phyloP scores from a whole-genome alignment of 2,888 invertebrate genomes.

The Pterostichus madidus region DNA sequence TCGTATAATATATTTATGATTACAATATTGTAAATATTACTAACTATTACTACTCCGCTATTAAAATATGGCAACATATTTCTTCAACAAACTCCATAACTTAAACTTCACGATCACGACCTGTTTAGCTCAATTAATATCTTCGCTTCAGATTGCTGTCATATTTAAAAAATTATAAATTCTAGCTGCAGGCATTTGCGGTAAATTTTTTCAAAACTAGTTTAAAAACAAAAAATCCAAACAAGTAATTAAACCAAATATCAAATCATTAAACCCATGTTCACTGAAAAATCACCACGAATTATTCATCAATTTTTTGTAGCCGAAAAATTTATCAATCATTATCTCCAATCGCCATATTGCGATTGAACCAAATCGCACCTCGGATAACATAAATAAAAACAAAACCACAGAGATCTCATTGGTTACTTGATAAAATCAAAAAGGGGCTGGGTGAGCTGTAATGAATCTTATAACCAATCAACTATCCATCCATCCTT shows the following conservation, averaged over 20 bases:
- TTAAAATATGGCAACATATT: conserved; percentile 17
- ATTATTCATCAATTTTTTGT: conserved; percentile 8
- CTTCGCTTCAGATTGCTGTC: background rate
- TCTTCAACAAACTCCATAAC: background rate
- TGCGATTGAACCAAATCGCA: conserved; percentile 57
- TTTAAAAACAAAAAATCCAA: conserved; percentile 1
- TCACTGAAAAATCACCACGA: background rate
- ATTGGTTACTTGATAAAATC: conserved; percentile 61
- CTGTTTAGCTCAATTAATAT: conserved; percentile 29
- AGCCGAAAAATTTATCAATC: background rate
- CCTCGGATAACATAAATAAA: conserved; percentile 22
- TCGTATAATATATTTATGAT: conserved; percentile 12
- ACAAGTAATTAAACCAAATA: conserved; percentile 1
- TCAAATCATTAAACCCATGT: conserved; percentile 36
- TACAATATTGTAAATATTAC: conserved; percentile 8
- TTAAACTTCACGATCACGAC: background rate
- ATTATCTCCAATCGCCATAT: conserved; percentile 36
- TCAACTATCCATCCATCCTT: conserved; percentile 25
- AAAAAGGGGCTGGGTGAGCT: conserved; percentile 54
- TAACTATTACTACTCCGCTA: conserved; percentile 18
- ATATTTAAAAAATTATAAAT: conserved; percentile 15
- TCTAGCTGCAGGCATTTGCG: conserved; percentile 12
- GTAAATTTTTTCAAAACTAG: conserved; percentile 27
- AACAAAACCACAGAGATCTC: conserved; percentile 52
- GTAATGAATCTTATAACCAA: background rate